Evolutionary conservation across 2,888 invertebrate species (phyloP), one percentile per base, ranked within the genome.

Genomic region (Epistrophella euchroma): DNA sequence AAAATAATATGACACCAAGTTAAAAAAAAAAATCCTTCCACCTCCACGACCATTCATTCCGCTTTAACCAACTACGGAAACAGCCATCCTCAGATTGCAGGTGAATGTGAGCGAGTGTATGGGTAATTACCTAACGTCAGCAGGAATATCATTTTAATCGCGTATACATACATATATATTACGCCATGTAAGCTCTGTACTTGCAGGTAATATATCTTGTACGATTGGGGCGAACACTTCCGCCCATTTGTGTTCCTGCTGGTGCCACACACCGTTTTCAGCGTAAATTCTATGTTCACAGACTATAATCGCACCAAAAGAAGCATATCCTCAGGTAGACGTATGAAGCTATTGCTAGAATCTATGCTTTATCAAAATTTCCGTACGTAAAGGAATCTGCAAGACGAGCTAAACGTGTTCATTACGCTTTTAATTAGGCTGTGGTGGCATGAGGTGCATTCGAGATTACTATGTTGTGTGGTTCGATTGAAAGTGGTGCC

Each of bases 81-180:
- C 28, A 28, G 35, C 60, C 47, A 40, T 47, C 66, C 37, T 37
- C 62, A 58, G 25, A 55, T 70, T 71, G 58, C 75, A 64, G 50
- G 47, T 62, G 15, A 50, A 10, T 45, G 43, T 7, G 17, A 55
- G 13, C 47, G 45, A 3, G 74, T 37, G 37, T 68, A n/a, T 52
- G 58, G 72, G 70, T 80, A 85, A 81, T 85, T 85, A 85, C 85
- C 85, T 81, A 80, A 80, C 81, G 85, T 85, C 85, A 85, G 85
- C 85, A 77, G 73, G 75, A 80, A 85, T 85, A 85, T 85, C 80
- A 80, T 85, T 85, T 85, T 85, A 85, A 85, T 80, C 85, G 80
- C 84, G 60, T 76, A 75, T 78, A 77, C 2, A 72, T 78, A 77
- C 1, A 25, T 15, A 1, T 22, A 25, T 50, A 52, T 80, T 80